Base-by-base conservation (phyloP, 2,888 invertebrate genomes). In the Brenthis hecate region DNA sequence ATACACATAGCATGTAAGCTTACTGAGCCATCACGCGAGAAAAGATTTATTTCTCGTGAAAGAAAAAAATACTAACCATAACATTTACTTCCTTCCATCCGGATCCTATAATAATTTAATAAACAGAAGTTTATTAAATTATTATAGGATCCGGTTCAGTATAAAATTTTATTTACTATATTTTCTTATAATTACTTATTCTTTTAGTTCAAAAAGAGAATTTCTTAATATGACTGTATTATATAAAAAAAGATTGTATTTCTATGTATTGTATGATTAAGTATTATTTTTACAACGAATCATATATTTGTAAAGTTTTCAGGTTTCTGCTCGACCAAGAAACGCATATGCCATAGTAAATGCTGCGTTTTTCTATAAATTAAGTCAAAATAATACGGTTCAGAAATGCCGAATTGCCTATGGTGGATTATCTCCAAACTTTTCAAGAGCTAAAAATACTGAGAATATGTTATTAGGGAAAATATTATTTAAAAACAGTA, bases 301-400 rank as follows among this genome's bases (percentile, higher is more conserved):
- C 28, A 28, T 4, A 43, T 6, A 36, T 14, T 11, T 19, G 53
- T 19, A 53, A 28, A 23, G 28, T 56, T 60, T 60, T 50, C 75
- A 96, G 96, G 94, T 96, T 67, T 95, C 95, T 94, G 94, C 95
- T 2, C 88, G 96, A 68, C 93, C 95, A 2, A 96, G 96, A 86
- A 96, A 96, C 78, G 94, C 96, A 0, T 96, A 96, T 75, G 96
- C 96, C 0, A 94, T 95, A 78, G 95, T 97, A 0, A 96, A 96
- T 76, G 95, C 96, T 16, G 96, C 94, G 4, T 96, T 96, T 80
- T 85, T 95, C 0, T 94, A 96, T 69, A 93, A 94, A 79, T 81
- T 96, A 56, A 78, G 75, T 8, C 68, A 85, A 73, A 75, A 91
- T 70, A 80, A 79, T 11, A 81, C 11, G 48, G 80, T 94, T 0